Conservation (phyloP, 2,888 invertebrate genomes). For the Didymodactylos carnosus region DNA sequence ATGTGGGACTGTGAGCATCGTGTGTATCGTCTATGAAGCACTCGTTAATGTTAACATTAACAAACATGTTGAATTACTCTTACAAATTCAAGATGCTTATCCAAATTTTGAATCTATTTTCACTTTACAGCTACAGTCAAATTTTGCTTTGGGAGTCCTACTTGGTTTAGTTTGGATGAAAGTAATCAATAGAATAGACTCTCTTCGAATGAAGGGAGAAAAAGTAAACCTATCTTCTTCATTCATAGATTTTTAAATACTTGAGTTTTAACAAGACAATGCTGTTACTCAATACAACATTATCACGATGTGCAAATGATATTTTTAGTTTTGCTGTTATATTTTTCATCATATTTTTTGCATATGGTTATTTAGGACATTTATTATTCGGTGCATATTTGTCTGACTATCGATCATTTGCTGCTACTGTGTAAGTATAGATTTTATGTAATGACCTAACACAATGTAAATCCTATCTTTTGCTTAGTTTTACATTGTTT, state of each 20-base stretch:
- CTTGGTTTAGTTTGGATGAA: background rate
- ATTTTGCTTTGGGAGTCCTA: background rate
- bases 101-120: background rate
- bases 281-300: background rate
- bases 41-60: background rate
- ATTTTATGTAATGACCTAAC: background rate
- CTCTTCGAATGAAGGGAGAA: too few relatives aligned
- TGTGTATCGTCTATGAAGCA: background rate
- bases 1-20: background rate
- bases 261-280: background rate
- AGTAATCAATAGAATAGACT: too few relatives aligned
- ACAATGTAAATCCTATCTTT: too few relatives aligned
- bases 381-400: background rate
- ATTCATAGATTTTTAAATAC: background rate
- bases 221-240: too few relatives aligned
- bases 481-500: background rate
- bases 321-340: background rate
- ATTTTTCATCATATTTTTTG: background rate
- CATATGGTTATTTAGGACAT: background rate
- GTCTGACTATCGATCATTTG: background rate
- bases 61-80: background rate
- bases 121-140: background rate
- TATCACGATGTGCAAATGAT: background rate
- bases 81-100: background rate
- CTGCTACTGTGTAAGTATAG: background rate